phyloP scores from a whole-genome alignment of 1,140 invertebrate genomes.

The Euglossa dilemma region DNA sequence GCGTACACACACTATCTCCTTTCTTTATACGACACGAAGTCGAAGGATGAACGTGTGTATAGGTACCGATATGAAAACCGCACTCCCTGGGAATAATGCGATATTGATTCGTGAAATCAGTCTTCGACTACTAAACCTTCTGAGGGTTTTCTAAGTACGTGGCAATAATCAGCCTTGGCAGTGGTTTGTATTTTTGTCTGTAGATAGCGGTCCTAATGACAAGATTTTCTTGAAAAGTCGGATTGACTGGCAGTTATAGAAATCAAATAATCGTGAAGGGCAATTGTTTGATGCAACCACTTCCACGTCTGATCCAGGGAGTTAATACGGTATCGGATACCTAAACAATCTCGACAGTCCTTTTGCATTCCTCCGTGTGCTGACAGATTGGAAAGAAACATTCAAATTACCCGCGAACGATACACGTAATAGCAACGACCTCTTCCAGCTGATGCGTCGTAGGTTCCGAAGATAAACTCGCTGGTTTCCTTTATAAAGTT shows the following conservation, averaged over 20 bases:
- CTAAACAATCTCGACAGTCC: conserved; percentile 91
- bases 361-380: conserved; percentile 91
- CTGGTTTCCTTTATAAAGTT: neutral
- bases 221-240: conserved; percentile 79
- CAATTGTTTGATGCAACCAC: conserved; percentile 95
- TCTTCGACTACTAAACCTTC: conserved; percentile 24
- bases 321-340: conserved; percentile 92
- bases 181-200: conserved; percentile 13
- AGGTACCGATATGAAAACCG: conserved; percentile 13
- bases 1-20: neutral
- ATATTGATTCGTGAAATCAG: conserved; percentile 20
- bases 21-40: neutral
- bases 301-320: conserved; percentile 94
- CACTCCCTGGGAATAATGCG: conserved; percentile 22
- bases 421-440: neutral
- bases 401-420: conserved; percentile 70
- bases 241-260: conserved; percentile 89
- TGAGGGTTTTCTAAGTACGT: neutral
- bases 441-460: neutral
- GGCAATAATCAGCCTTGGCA: conserved; percentile 31
- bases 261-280: conserved; percentile 92
- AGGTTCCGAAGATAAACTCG: neutral
- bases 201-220: conserved; percentile 63
- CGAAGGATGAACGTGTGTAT: neutral
- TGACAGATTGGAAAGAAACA: conserved; percentile 82